phyloP scores from a whole-genome alignment of 2,888 invertebrate genomes.

The Dryomyza anilis region DNA sequence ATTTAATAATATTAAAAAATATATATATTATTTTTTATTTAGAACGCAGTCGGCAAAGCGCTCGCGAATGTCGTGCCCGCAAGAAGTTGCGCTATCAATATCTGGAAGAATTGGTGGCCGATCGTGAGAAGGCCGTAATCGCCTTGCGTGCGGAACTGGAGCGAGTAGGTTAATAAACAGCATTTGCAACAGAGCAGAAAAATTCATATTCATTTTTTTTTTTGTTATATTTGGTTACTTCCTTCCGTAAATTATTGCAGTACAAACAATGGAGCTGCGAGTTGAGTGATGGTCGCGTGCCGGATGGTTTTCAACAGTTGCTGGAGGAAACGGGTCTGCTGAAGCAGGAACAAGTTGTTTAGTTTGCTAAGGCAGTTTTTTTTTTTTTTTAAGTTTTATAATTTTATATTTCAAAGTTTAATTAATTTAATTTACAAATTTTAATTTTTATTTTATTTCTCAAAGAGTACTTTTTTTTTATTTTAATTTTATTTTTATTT shows the following conservation, averaged over 20 bases:
- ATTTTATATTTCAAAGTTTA: no score
- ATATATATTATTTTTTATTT: background rate
- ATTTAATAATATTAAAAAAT: background rate
- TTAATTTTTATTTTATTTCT: no score
- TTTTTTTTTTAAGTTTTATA: no score
- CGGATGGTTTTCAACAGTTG: conserved; percentile 77
- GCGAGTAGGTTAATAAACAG: conserved; percentile 70
- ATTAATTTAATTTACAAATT: no score
- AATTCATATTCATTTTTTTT: conserved; percentile 9
- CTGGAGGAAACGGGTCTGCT: conserved; percentile 76
- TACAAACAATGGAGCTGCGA: conserved; percentile 81
- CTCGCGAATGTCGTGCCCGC: conserved; percentile 93
- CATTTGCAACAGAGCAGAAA: no score
- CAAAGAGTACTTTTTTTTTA: no score
- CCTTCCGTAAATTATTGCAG: conserved; percentile 63
- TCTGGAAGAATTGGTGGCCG: conserved; percentile 91
- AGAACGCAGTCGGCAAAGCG: conserved; percentile 92
- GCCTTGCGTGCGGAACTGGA: conserved; percentile 87
- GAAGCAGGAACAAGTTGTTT: conserved; percentile 67
- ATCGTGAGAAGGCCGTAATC: conserved; percentile 90
- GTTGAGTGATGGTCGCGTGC: conserved; percentile 78
- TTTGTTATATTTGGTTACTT: conserved; percentile 33
- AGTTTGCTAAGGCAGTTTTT: no score
- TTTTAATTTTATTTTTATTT: no score
- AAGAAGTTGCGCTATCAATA: conserved; percentile 97